Conservation (phyloP, 2,888 invertebrate species). For the Nebria salina region DNA sequence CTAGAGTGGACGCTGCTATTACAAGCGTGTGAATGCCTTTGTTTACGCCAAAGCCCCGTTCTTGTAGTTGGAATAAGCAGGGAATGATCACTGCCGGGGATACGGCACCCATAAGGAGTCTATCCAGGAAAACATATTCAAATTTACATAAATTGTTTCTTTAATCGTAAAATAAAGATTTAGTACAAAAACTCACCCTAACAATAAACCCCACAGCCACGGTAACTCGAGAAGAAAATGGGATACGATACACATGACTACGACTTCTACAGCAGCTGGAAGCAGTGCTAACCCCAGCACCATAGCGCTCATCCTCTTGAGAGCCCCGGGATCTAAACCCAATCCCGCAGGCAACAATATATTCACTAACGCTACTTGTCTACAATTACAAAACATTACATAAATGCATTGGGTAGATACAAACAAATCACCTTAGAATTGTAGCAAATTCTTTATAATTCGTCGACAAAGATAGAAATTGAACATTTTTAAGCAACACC, state of each 20-base stretch:
- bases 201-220: constrained; percentile 69
- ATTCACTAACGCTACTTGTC: constrained; percentile 71
- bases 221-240: constrained; percentile 68
- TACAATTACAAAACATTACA: constrained; percentile 53
- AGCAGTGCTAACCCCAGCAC: constrained; percentile 67
- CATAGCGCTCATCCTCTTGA: constrained; percentile 66
- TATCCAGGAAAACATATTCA: constrained; percentile 53
- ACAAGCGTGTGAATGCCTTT: constrained; percentile 81
- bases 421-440: constrained; percentile 61
- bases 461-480: constrained; percentile 61
- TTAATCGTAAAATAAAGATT: too few species aligned
- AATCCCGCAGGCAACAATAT: constrained; percentile 73
- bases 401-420: not conserved
- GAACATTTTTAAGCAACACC: constrained; percentile 65
- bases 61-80: constrained; percentile 70
- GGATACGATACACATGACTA: constrained; percentile 64
- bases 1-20: constrained; percentile 75
- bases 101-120: constrained; percentile 73
- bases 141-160: not conserved
- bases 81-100: constrained; percentile 81
- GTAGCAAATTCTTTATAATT: constrained; percentile 63
- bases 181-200: constrained; percentile 60
- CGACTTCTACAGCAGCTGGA: constrained; percentile 70
- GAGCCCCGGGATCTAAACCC: constrained; percentile 69
- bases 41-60: constrained; percentile 72